phyloP scores from a whole-genome alignment of 2,113 vertebrate species.

The Sturnus vulgaris region DNA sequence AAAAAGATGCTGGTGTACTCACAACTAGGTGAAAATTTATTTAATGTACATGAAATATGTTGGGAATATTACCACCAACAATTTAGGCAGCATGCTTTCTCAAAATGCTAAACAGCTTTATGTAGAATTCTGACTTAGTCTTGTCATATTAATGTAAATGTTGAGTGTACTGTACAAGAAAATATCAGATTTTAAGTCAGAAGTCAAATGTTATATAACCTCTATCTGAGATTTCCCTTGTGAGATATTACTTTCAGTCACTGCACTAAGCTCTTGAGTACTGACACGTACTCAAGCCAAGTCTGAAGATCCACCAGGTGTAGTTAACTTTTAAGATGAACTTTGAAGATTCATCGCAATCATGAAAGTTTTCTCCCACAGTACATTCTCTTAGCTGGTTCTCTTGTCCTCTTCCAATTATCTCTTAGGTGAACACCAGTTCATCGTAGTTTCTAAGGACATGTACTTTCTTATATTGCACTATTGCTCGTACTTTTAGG shows the following conservation, averaged over 20 bases:
- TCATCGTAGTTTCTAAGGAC: rapidly evolving
- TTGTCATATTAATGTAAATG: not conserved
- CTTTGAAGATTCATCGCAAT: not conserved
- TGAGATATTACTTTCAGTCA: not conserved
- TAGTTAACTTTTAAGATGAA: not conserved
- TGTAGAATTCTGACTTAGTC: not conserved
- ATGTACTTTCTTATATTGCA: not conserved
- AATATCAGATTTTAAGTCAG: not conserved
- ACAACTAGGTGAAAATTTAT: not conserved
- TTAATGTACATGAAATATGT: not conserved
- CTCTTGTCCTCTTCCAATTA: not conserved
- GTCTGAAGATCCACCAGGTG: not conserved
- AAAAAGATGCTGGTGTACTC: not conserved
- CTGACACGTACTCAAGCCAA: not conserved
- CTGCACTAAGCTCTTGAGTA: not conserved
- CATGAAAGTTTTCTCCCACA: not conserved
- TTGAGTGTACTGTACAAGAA: not conserved
- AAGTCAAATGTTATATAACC: not conserved
- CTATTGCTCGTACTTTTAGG: not conserved
- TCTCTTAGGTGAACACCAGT: not conserved
- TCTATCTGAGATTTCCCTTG: not conserved
- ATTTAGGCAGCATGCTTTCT: not conserved
- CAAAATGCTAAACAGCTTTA: not conserved
- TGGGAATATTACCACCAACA: not conserved
- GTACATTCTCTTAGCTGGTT: not conserved